Evolutionary conservation across 2,888 invertebrate species (phyloP).

Genomic region (Leptopilina syphax): DNA sequence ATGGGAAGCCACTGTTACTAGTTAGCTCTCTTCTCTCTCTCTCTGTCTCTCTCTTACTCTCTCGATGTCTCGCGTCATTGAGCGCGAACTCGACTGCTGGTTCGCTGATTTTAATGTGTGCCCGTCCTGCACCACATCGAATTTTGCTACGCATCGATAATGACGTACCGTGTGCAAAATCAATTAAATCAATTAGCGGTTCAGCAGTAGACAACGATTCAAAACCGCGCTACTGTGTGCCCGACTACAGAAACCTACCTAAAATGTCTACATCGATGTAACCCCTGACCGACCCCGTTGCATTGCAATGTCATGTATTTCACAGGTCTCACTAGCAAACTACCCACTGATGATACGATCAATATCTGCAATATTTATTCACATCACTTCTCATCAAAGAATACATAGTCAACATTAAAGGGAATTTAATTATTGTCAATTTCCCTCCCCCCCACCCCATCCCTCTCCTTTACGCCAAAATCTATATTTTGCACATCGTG

Average conservation of each 20-base stretch:
- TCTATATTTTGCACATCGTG: too few species aligned
- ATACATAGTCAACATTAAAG: neutral
- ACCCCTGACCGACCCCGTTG: conserved; percentile 20
- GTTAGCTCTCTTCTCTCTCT: conserved; percentile 5
- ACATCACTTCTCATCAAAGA: conserved; percentile 22
- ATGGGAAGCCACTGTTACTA: conserved; percentile 33
- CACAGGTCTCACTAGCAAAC: conserved; percentile 21
- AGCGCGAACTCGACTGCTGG: conserved; percentile 63
- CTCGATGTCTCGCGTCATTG: conserved; percentile 65
- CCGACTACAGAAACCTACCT: conserved; percentile 13
- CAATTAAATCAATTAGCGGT: conserved; percentile 70
- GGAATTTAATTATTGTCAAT: neutral
- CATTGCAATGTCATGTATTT: conserved; percentile 18
- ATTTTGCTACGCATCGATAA: conserved; percentile 64
- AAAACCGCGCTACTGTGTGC: conserved; percentile 51
- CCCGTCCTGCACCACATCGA: conserved; percentile 48
- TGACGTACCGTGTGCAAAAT: conserved; percentile 66
- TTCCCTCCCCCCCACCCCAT: neutral
- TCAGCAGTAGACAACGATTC: conserved; percentile 53
- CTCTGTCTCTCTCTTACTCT: too few species aligned
- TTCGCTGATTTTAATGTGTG: conserved; percentile 69
- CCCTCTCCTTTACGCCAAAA: too few species aligned
- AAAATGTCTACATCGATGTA: conserved; percentile 34
- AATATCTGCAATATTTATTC: conserved; percentile 22
- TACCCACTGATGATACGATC: conserved; percentile 27